Base-by-base conservation (phyloP, 2,888 invertebrate genomes). In the Thecocarcelia acutangulata region DNA sequence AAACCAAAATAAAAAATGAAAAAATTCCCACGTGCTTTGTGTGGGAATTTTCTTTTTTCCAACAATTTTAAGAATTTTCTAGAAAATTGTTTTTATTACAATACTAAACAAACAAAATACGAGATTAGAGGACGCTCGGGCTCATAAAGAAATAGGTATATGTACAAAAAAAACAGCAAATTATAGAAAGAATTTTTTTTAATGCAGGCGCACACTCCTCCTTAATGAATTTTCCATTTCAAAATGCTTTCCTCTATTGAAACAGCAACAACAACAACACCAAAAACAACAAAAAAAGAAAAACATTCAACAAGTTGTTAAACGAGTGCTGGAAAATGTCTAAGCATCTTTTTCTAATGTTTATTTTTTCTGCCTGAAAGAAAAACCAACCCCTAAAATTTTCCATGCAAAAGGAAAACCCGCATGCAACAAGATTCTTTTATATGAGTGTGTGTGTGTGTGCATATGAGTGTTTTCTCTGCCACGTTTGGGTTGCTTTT, bases 371-470 rank as follows among this genome's bases (percentile, higher is more conserved):
- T n/a, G n/a, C n/a, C n/a, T n/a, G n/a, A n/a, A n/a, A n/a, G n/a
- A n/a, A n/a, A n/a, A n/a, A n/a, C n/a, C 70, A 37, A 66, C 78
- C 78, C 78, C n/a, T 72, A 78, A 72, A 69, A 76, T 59, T 44
- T 61, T 46, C 4, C 56, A 58, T 17, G 13, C 13, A 42, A 2
- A 64, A 24, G 44, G n/a, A 72, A 61, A 64, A 64, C 17, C 33
- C 17, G 8, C 11, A 50, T 24, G 64, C 58, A 66, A 52, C 44
- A 52, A 59, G 59, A 46, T 42, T 19, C 70, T 3, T 40, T n/a
- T n/a, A n/a, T n/a, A n/a, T 6, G n/a, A 48, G 4, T 63, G 61
- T 21, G 13, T 33, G 19, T 54, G 33, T 54, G 44, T 56, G 17
- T 56, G 37, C 40, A 21, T 42, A n/a, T n/a, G n/a, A n/a, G 4